Conservation (phyloP, 2,888 invertebrate genomes). For the Agonopterix subpropinquella region DNA sequence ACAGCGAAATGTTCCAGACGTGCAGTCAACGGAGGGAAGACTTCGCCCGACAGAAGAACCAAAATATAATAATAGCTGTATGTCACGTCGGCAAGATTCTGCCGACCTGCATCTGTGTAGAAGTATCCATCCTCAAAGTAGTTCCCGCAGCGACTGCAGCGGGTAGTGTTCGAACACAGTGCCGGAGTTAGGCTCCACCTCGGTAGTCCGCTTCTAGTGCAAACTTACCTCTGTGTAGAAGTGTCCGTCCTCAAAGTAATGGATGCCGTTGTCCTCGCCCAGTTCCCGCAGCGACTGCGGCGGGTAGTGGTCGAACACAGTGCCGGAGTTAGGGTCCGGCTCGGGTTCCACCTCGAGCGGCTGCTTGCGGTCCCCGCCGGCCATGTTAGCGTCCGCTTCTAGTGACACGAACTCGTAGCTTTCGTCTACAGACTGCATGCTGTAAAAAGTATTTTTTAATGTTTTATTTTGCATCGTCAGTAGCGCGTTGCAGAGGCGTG, state of each 20-base stretch:
- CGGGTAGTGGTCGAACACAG: conserved; percentile 70
- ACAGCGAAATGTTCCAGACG: too few relatives aligned
- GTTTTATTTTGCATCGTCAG: too few relatives aligned
- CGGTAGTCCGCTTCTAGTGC: conserved; percentile 11
- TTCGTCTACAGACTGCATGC: conserved; percentile 72
- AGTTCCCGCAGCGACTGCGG: conserved; percentile 82
- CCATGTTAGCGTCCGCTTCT: conserved; percentile 49
- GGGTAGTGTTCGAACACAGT: conserved; percentile 70
- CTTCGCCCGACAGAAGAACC: background rate
- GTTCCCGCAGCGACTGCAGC: conserved; percentile 80
- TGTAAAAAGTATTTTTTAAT: conserved; percentile 17
- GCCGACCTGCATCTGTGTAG: too few relatives aligned
- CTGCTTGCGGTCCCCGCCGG: conserved; percentile 41
- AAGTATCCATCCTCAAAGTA: conserved; percentile 96
- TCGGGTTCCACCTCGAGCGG: conserved; percentile 10
- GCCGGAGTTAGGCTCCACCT: conserved; percentile 28
- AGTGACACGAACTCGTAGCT: conserved; percentile 69
- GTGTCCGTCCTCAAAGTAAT: conserved; percentile 94
- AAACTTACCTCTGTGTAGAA: conserved; percentile 88
- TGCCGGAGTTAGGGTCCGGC: conserved; percentile 29
- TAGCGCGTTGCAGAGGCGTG: too few relatives aligned
- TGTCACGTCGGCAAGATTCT: too few relatives aligned
- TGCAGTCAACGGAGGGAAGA: background rate
- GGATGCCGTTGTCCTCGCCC: conserved; percentile 88
- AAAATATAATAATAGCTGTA: too few relatives aligned